Evolutionary conservation across 2,113 vertebrate species (phyloP), one percentile per base, ranked within the genome.

Genomic region (Rhinogobius similis): DNA sequence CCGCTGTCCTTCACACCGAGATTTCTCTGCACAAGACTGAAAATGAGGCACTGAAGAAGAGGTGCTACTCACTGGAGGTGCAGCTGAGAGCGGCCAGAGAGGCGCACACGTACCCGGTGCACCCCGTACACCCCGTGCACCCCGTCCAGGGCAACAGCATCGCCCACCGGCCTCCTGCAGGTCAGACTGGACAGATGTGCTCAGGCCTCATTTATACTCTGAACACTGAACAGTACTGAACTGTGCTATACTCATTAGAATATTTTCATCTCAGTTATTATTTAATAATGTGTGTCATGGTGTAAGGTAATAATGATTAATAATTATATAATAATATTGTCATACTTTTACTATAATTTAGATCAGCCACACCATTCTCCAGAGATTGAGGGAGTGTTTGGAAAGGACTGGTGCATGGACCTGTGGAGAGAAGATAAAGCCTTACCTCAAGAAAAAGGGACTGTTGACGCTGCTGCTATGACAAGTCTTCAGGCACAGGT

Each of bases 321-420:
- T n/a, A n/a, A n/a, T n/a, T n/a, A n/a, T n/a, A n/a, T n/a, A n/a
- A n/a, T n/a, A n/a, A n/a, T n/a, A n/a, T n/a, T 41, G 39, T 41
- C 39, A 41, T 41, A 41, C 10, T 41, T 7, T 12, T 1, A 41
- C 38, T 11, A 39, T 39, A 8, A 39, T 41, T 32, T 76, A 88
- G 89, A 77, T 61, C 90, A 82, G 67, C 86, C 82, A 48, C 85
- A 79, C 10, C 26, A 38, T 29, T 64, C 84, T 55, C 88, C 90
- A 44, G 79, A 90, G 62, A 91, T 91, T 3, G 91, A 93, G 1
- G 88, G 87, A 12, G 88, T 93, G 0, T 94, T 91, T 74, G 91
- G 92, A 3, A 93, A 94, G 61, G 93, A 94, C 74, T 94, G 92
- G 92, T 93, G 91, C 79, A 90, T 93, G 86, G 86, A 91, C 62